These are phyloP conservation scores for Chloroceryle inda DNA, from an alignment of 2,797 vertebrate species.

Conservation along the genomic window DNA sequence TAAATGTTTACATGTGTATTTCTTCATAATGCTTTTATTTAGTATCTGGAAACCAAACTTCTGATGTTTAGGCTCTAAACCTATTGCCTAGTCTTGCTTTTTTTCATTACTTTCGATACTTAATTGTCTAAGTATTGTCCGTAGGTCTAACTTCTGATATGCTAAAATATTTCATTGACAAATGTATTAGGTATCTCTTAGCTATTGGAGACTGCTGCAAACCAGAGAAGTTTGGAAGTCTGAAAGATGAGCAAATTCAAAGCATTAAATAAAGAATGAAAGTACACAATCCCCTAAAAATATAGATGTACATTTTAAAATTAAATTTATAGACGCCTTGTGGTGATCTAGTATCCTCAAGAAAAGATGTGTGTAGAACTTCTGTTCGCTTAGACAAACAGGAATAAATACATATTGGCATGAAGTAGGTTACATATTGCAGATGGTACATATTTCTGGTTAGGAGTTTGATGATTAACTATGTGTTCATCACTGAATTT, in stretches of 20 bases:
- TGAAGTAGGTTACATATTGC: not conserved
- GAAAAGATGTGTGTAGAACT: not conserved
- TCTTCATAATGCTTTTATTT: slow-evolving; percentile 6
- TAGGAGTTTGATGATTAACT: not conserved
- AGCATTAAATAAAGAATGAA: not conserved
- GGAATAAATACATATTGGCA: not conserved
- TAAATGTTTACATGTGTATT: not conserved
- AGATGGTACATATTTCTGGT: not conserved
- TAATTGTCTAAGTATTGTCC: not conserved
- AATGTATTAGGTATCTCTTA: not conserved
- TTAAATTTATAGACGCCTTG: not conserved
- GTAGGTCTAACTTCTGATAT: not conserved
- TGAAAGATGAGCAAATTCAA: not conserved
- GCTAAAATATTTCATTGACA: not conserved
- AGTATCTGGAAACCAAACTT: not conserved
- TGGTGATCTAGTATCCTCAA: not conserved
- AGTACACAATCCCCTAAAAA: not conserved
- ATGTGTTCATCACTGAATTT: not conserved
- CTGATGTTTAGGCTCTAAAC: not conserved
- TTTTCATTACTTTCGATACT: not conserved
- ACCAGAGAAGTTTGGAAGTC: not conserved
- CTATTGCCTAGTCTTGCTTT: not conserved
- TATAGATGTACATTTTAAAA: not conserved
- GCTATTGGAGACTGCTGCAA: not conserved
- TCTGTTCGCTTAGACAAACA: not conserved